phyloP scores from a whole-genome alignment of 2,888 invertebrate species.

The Diarsia dahlii region DNA sequence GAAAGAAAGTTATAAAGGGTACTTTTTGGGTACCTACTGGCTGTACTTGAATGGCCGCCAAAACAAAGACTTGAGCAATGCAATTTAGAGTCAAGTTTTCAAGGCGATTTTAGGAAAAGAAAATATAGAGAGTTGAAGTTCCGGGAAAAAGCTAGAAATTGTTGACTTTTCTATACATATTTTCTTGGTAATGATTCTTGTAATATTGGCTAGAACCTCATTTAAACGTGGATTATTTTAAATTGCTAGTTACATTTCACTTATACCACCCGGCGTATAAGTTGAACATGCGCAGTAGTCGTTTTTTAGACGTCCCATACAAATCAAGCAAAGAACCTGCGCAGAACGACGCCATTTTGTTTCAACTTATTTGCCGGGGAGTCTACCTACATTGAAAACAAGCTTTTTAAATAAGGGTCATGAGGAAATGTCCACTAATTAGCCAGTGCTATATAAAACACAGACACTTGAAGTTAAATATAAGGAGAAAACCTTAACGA shows the following conservation, averaged over 20 bases:
- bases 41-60: conserved; percentile 37
- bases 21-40: conserved; percentile 56
- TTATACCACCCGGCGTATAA: too few species aligned
- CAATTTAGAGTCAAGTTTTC: neutral
- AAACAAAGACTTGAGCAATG: conserved; percentile 28
- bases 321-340: too few species aligned
- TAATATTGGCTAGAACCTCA: neutral
- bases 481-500: neutral
- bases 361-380: too few species aligned
- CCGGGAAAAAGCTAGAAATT: neutral
- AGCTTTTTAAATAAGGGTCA: neutral
- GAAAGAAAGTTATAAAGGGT: conserved; percentile 57
- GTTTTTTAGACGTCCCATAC: too few species aligned
- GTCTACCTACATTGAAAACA: neutral
- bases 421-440: neutral
- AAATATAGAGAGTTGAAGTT: neutral
- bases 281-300: too few species aligned
- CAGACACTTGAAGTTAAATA: neutral
- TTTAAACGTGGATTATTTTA: neutral
- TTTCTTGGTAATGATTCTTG: conserved; percentile 7
- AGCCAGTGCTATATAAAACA: neutral
- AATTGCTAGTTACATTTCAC: neutral
- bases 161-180: neutral
- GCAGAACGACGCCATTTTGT: too few species aligned
- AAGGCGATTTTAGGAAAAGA: neutral